Base-by-base conservation (phyloP, 2,113 vertebrate genomes). In the Crocuta crocuta region DNA sequence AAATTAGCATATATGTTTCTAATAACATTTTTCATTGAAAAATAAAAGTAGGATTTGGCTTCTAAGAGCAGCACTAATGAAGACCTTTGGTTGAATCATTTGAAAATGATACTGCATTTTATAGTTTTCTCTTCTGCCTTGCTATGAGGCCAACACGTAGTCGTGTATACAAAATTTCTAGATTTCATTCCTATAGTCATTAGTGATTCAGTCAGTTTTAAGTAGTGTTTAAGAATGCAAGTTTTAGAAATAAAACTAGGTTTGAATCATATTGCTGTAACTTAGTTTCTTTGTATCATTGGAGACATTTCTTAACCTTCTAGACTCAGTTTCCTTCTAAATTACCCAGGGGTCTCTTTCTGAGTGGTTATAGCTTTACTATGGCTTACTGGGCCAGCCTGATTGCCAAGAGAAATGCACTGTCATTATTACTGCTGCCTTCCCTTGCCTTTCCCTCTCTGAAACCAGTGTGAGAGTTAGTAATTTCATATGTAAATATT, bases 1-100 rank as follows among this genome's bases (percentile, higher is more conserved):
- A 97, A 83, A 89, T 96, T 94, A 92, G 2, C 94, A 83, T 82
- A 79, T 63, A 10, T 89, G 1, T 91, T 92, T 89, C 45, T 74
- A 93, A 24, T 73, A 74, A 90, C 24, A 95, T 81, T 94, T 95
- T 90, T 80, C 21, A 86, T 33, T 96, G 55, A 86, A 94, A 90
- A 79, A 55, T 83, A 91, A 89, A 87, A 95, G 45, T 17, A 93
- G 28, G 23, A 93, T 65, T 73, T 33, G 21, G 8, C 39, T 95
- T 93, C 55, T 92, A 50, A 70, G 73, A 95, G 35, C 12, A 95
- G 24, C 5, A 48, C n/a, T 95, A 97, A 94, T 84, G 50, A 96
- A 48, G 7, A 96, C 55, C 39, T 76, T 78, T 31, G 15, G 6
- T 70, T 80, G 65, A 83, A 55, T 95, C 11, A 80, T 86, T 95